phyloP scores from a whole-genome alignment of 2,888 invertebrate species.

The Tetramorium bicarinatum region DNA sequence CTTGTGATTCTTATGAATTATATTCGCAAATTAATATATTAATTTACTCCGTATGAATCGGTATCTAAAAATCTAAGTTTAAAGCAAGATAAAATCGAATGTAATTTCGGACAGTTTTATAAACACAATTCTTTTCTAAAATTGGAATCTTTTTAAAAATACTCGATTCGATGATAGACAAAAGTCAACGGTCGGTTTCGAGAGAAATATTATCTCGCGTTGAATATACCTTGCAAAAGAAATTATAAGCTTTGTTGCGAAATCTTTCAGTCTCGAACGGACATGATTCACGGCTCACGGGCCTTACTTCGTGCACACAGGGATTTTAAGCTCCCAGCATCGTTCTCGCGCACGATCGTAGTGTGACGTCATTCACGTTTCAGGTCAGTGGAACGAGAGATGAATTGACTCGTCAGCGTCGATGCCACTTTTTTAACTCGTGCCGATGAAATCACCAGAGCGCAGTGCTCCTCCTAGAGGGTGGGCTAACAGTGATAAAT shows the following conservation, averaged over 20 bases:
- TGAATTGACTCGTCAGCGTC: constrained; percentile 81
- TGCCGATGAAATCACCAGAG: constrained; percentile 75
- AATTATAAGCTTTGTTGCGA: constrained; percentile 27
- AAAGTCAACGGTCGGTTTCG: not conserved
- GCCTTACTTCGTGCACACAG: constrained; percentile 54
- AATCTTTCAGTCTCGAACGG: constrained; percentile 37
- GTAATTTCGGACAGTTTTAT: not conserved
- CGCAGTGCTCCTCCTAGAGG: constrained; percentile 64
- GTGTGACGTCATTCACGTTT: constrained; percentile 79
- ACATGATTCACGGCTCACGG: constrained; percentile 67
- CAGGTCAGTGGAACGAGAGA: constrained; percentile 81
- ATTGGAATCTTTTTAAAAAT: not conserved
- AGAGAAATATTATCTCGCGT: not conserved
- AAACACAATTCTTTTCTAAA: not conserved
- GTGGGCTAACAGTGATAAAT: constrained; percentile 66
- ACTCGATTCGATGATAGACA: not conserved
- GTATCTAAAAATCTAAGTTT: no score
- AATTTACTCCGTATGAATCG: not conserved
- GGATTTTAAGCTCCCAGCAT: constrained; percentile 42
- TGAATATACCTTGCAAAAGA: constrained; percentile 15
- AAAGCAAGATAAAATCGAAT: not conserved
- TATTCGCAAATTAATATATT: not conserved
- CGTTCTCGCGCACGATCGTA: constrained; percentile 54
- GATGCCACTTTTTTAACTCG: constrained; percentile 76
- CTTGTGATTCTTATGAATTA: not conserved